A percentile compares a stretch with the other conserved stretches of the same genome.
Conservation (phyloP, 2,113 vertebrate genomes). For the Trogon melanurus region DNA sequence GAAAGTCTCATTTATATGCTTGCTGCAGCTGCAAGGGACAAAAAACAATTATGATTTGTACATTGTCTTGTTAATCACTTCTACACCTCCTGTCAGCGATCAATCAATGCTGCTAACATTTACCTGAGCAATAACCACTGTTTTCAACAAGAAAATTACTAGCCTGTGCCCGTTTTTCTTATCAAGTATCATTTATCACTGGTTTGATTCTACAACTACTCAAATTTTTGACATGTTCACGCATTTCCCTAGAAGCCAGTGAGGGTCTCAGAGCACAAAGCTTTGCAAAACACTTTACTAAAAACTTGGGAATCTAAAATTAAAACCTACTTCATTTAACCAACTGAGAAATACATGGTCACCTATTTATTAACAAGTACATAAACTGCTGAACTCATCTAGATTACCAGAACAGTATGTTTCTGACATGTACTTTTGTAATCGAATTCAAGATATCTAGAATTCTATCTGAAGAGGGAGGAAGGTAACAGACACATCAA, state of each 20-base stretch:
- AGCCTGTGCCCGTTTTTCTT: not conserved
- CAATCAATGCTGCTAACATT: not conserved
- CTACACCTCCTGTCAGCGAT: not conserved
- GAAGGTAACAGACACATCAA: not conserved
- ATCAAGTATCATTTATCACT: constrained; percentile 13
- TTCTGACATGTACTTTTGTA: not conserved
- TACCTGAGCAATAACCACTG: constrained; percentile 32
- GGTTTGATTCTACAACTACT: not conserved
- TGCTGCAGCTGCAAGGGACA: not conserved
- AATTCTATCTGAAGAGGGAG: not conserved
- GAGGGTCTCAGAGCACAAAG: not conserved
- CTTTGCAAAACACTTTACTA: not conserved
- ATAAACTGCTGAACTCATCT: not conserved
- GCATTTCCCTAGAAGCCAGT: not conserved
- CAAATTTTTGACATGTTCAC: not conserved
- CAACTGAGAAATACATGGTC: not conserved
- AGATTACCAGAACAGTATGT: not conserved
- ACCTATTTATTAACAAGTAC: not conserved
- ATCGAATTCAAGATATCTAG: not conserved
- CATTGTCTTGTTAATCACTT: constrained; percentile 4
- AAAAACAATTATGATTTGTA: not conserved
- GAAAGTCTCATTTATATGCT: not conserved
- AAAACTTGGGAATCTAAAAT: not conserved
- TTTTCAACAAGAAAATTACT: constrained; percentile 51
- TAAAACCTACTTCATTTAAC: not conserved